These are phyloP conservation scores for Chloromyia formosa DNA, from an alignment of 2,888 invertebrate genomes.

Conservation along the genomic window DNA sequence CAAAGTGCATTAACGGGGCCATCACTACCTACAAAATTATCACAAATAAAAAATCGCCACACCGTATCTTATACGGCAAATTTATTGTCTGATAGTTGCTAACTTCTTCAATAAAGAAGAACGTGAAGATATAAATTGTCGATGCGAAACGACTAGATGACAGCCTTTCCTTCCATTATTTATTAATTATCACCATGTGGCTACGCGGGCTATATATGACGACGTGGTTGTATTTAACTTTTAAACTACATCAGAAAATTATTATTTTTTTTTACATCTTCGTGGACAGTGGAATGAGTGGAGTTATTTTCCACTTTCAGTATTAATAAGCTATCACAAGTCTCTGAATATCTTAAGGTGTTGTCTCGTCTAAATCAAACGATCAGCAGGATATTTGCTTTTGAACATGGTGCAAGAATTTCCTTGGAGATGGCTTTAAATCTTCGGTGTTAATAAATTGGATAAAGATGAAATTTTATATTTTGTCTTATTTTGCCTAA, in stretches of 20 bases:
- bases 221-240: too few species aligned
- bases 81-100: too few species aligned
- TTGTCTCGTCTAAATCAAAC: conserved; percentile 49
- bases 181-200: conserved; percentile 10
- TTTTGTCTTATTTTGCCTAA: conserved; percentile 37
- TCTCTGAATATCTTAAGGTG: conserved; percentile 44
- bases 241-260: too few species aligned
- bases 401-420: conserved; percentile 49
- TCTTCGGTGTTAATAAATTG: conserved; percentile 42
- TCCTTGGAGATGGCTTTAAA: conserved; percentile 47
- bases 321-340: conserved; percentile 48
- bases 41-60: too few species aligned
- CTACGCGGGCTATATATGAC: too few species aligned
- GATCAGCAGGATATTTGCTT: conserved; percentile 49
- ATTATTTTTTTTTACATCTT: too few species aligned
- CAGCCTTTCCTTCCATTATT: not conserved
- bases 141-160: not conserved
- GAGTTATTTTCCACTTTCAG: conserved; percentile 41
- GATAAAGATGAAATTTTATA: conserved; percentile 31
- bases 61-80: too few species aligned
- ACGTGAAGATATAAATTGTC: not conserved
- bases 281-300: not conserved
- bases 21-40: too few species aligned
- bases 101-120: too few species aligned
- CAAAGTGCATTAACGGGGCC: too few species aligned